Conservation (phyloP, 2,797 vertebrate genomes). For the Mus minutoides region DNA sequence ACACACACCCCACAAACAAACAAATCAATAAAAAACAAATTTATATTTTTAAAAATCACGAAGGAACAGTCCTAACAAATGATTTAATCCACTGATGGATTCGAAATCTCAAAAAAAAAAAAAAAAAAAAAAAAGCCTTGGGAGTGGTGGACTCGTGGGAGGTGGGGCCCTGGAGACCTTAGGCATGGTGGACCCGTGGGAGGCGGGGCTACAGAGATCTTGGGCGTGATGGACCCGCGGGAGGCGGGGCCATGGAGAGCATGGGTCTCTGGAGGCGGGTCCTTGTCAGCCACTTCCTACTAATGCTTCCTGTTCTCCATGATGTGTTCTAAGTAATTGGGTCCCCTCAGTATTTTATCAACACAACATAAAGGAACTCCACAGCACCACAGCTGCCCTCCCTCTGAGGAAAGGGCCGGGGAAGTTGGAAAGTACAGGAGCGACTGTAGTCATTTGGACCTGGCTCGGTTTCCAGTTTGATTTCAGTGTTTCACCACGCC, state of each 20-base stretch:
- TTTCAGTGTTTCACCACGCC: not conserved
- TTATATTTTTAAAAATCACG: not conserved
- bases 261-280: not conserved
- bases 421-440: not conserved
- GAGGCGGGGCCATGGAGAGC: too few species aligned
- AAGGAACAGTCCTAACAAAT: not conserved
- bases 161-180: too few species aligned
- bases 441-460: not conserved
- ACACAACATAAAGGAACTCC: not conserved
- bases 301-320: not conserved
- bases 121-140: not conserved
- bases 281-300: not conserved
- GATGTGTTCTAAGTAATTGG: not conserved
- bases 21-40: not conserved
- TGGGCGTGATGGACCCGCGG: too few species aligned
- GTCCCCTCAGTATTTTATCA: not conserved
- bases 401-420: not conserved
- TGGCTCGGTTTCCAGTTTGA: constrained; percentile 33
- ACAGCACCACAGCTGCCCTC: not conserved
- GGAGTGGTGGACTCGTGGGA: too few species aligned
- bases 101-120: not conserved
- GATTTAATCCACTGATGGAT: not conserved
- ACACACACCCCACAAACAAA: not conserved
- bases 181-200: too few species aligned
- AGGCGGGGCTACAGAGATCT: too few species aligned